Conservation (phyloP, 2,113 vertebrate genomes). For the Spermophilus dauricus region DNA sequence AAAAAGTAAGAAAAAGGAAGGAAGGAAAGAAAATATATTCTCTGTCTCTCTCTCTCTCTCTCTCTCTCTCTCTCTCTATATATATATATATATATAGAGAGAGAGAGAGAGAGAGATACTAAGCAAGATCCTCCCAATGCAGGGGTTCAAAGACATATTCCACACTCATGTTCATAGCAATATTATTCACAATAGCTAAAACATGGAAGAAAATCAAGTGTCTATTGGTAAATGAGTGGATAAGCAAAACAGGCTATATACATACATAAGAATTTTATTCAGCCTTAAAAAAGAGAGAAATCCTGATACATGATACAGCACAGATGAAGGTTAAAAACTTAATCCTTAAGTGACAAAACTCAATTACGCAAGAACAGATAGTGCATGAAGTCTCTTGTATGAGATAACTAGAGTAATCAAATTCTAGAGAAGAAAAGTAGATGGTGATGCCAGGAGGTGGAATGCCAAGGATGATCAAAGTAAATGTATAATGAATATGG, state of each 20-base stretch:
- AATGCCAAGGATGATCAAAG: neutral
- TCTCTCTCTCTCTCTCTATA: too few species aligned
- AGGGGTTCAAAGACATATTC: neutral
- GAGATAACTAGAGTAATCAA: neutral
- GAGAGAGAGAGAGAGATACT: too few species aligned
- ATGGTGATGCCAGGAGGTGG: neutral
- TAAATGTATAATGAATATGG: neutral
- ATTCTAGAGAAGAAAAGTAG: neutral
- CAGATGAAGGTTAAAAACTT: neutral
- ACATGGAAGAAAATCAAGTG: neutral
- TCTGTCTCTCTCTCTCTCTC: too few species aligned
- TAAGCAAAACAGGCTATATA: neutral
- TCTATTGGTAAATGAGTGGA: neutral
- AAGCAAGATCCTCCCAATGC: too few species aligned
- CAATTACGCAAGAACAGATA: neutral
- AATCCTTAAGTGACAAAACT: neutral
- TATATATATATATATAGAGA: too few species aligned
- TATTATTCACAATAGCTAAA: neutral
- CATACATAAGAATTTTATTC: neutral
- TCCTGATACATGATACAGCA: neutral
- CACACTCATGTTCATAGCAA: neutral
- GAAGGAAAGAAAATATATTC: too few species aligned
- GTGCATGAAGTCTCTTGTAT: neutral
- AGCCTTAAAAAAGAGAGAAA: neutral
- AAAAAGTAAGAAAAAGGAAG: too few species aligned